Conservation (phyloP, 2,888 invertebrate species). For the Coremacera marginata region DNA sequence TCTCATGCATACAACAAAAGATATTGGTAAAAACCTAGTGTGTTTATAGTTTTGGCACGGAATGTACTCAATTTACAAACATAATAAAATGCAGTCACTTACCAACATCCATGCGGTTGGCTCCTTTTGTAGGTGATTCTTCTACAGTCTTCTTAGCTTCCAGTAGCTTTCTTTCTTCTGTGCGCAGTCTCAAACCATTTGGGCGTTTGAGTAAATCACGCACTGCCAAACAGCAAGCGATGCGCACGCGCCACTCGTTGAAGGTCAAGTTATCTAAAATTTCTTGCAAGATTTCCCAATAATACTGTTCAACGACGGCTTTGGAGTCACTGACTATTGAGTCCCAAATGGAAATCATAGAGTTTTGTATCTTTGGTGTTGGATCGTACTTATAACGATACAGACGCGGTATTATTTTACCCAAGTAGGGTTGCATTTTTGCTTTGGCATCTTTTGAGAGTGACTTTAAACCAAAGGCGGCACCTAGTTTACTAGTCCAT, state of each 20-base stretch:
- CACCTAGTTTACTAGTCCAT: constrained; percentile 93
- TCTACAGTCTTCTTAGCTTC: constrained; percentile 22
- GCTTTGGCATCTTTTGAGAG: constrained; percentile 87
- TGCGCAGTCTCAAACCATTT: constrained; percentile 64
- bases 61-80: too few species aligned
- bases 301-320: constrained; percentile 76
- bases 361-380: constrained; percentile 89
- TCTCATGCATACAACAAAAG: too few species aligned
- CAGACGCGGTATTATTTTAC: constrained; percentile 88
- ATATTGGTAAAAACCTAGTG: too few species aligned
- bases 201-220: constrained; percentile 83
- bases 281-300: constrained; percentile 76
- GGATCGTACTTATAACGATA: constrained; percentile 91
- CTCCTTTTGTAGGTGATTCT: constrained; percentile 12
- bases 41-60: too few species aligned
- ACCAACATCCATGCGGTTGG: constrained; percentile 56
- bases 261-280: constrained; percentile 84
- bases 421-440: constrained; percentile 84
- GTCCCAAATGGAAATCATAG: constrained; percentile 95
- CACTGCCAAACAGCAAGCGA: constrained; percentile 90
- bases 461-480: constrained; percentile 92
- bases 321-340: constrained; percentile 87
- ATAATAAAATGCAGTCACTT: constrained; percentile 22
- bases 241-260: constrained; percentile 89
- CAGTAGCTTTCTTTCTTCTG: constrained; percentile 55